Conservation (phyloP, 1,140 invertebrate species). For the Sinonovacula constricta region DNA sequence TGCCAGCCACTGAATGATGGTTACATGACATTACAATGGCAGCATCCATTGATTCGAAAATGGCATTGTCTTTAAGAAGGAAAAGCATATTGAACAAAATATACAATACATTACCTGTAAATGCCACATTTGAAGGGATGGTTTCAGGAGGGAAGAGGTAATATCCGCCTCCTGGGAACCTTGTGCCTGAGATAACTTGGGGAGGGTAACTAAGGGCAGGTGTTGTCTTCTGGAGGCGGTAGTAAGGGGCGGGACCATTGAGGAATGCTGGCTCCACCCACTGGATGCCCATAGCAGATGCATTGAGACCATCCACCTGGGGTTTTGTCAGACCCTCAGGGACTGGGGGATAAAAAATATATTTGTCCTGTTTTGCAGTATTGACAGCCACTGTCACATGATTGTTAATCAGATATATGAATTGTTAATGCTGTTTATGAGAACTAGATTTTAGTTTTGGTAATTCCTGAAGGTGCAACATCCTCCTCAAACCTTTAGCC, state of each 20-base stretch:
- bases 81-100: too few species aligned
- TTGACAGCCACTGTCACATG: too few species aligned
- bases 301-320: conserved; percentile 68
- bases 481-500: too few species aligned
- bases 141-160: conserved; percentile 73
- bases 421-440: too few species aligned
- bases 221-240: conserved; percentile 70
- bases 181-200: conserved; percentile 69
- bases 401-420: too few species aligned
- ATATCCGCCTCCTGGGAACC: conserved; percentile 76
- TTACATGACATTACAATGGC: too few species aligned
- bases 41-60: too few species aligned
- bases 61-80: too few species aligned
- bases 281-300: conserved; percentile 68
- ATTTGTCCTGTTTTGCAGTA: too few species aligned
- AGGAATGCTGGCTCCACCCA: conserved; percentile 69
- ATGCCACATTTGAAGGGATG: conserved; percentile 73
- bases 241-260: conserved; percentile 75
- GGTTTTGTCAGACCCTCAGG: conserved; percentile 69
- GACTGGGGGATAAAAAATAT: conserved; percentile 54
- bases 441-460: too few species aligned
- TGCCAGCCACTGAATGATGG: too few species aligned
- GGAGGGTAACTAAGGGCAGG: conserved; percentile 74
- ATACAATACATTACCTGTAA: conserved; percentile 73
- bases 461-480: too few species aligned